Conservation (phyloP, 2,113 vertebrate species). For the Muntiacus muntjak region DNA sequence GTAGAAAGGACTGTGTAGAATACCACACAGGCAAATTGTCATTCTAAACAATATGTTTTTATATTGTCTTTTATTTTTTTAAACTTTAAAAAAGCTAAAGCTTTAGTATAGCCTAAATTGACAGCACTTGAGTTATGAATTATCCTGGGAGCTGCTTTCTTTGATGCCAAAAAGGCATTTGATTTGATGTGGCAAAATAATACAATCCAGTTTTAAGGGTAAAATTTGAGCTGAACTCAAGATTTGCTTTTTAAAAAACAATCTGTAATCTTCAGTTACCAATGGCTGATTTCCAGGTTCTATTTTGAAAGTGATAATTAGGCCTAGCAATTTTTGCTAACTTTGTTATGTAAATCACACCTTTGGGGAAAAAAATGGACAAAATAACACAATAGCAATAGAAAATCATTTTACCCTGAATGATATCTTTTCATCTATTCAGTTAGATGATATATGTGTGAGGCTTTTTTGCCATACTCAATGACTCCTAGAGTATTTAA, state of each 20-base stretch:
- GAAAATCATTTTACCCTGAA: conserved; percentile 59
- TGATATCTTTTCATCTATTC: conserved; percentile 55
- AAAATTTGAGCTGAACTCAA: conserved; percentile 68
- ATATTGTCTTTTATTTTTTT: conserved; percentile 5
- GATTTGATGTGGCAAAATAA: conserved; percentile 63
- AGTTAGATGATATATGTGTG: conserved; percentile 26
- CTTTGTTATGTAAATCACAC: conserved; percentile 77
- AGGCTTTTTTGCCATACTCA: conserved; percentile 22
- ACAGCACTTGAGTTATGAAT: conserved; percentile 47
- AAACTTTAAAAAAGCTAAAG: conserved; percentile 35
- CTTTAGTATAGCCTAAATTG: conserved; percentile 32
- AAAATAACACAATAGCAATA: conserved; percentile 71
- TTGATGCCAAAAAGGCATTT: conserved; percentile 52
- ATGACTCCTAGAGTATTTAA: conserved; percentile 38
- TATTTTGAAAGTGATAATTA: conserved; percentile 77
- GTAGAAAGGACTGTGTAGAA: neutral
- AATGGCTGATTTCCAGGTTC: conserved; percentile 74
- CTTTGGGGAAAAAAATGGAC: conserved; percentile 52
- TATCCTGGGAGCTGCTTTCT: conserved; percentile 40
- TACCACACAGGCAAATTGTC: conserved; percentile 22
- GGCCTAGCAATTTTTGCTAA: conserved; percentile 67
- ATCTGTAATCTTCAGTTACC: conserved; percentile 74
- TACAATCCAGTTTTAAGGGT: conserved; percentile 57
- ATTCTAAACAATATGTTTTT: conserved; percentile 33
- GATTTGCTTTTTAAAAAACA: conserved; percentile 68